Conservation (phyloP, 1,140 invertebrate genomes). For the Babylonia areolata region DNA sequence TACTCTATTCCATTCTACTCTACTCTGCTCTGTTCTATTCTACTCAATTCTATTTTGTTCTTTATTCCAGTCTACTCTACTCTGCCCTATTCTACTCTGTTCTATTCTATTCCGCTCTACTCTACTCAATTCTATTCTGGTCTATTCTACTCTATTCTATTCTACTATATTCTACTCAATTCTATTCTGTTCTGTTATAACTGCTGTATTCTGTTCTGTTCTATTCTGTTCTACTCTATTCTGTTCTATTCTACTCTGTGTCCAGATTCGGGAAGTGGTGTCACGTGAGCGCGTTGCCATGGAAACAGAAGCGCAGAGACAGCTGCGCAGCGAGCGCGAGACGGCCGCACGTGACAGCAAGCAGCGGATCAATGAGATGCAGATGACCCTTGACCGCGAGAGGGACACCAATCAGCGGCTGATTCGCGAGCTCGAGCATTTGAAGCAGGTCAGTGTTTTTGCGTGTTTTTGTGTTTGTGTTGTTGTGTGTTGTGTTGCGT, state of each 20-base stretch:
- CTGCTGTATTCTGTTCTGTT: no score
- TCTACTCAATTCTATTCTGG: no score
- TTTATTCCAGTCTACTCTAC: no score
- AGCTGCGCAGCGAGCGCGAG: conserved; percentile 54
- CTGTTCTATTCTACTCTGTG: not conserved
- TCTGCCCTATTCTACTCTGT: no score
- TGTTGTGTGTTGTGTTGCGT: not conserved
- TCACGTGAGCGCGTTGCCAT: conserved; percentile 45
- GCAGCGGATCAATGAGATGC: conserved; percentile 53
- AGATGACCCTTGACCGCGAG: conserved; percentile 54
- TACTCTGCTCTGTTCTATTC: no score
- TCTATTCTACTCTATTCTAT: no score
- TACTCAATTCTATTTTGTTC: no score
- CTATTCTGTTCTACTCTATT: no score
- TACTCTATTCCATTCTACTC: no score
- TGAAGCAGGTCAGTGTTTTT: conserved; percentile 44
- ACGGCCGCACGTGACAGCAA: conserved; percentile 39
- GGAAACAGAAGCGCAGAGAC: conserved; percentile 52
- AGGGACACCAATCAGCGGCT: conserved; percentile 44
- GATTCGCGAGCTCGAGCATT: conserved; percentile 37
- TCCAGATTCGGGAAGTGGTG: conserved; percentile 52
- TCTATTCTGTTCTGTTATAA: no score
- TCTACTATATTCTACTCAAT: no score
- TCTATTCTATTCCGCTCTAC: no score
- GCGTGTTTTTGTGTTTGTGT: not conserved